Evolutionary conservation across 1,140 invertebrate genomes (phyloP), one percentile per base, ranked within the genome.

Genomic region (Drosophila rhopaloa): DNA sequence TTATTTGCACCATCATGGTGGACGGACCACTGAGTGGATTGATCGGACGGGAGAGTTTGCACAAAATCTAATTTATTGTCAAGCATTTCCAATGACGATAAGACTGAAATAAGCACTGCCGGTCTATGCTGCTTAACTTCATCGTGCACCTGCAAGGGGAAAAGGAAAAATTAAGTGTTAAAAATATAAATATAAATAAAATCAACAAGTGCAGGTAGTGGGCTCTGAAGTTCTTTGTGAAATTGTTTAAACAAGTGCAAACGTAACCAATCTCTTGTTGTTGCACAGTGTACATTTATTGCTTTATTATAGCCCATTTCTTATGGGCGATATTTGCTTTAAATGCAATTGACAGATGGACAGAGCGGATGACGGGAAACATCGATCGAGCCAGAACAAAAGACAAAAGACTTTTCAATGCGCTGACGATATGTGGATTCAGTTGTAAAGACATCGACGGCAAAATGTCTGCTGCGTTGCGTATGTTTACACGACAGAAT

Each of bases 11-110:
- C 54, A 88, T 86, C 82, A 86, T 83, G 71, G 58, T 43, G 62
- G 62, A 58, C 72, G 53, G 47, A 29, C 24, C 46, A 61, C 88
- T 37, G 63, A 86, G 76, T 86, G 83, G 83, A 61, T 71, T 51
- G 63, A 48, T 76, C 53, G 56, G 50, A 53, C 61, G 51, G 29
- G 27, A 77, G 61, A 88, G 79, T 88, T 88, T 83, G 83, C 83
- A 88, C 74, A 88, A 85, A 82, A 83, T 86, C 79, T 79, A 86
- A 88, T 82, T 82, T 86, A 86, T 88, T 86, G 82, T 88, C 83
- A 82, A 83, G 76, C 79, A 83, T 86, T 88, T 73, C 59, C 44
- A 77, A 41, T 53, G 43, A 76, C 81, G 82, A 86, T 86, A 86
- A 86, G 82, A 76, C 82, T 68, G 78, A 76, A 57, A 61, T 47